phyloP scores from a whole-genome alignment of 2,113 vertebrate species.

The Colius striatus region DNA sequence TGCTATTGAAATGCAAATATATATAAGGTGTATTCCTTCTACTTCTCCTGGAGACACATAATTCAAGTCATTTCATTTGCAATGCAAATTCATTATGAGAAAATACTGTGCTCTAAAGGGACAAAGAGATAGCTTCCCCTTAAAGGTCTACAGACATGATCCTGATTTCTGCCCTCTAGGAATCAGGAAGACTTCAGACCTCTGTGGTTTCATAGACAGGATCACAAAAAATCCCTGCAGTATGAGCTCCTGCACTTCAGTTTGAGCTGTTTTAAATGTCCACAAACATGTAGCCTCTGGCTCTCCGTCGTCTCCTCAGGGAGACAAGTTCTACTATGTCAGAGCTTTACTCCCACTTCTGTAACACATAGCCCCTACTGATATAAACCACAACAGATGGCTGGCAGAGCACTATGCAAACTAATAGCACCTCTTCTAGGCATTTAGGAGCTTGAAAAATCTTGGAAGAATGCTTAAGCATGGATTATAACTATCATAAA shows the following conservation, averaged over 20 bases:
- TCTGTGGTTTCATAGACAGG: neutral
- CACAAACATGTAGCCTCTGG: neutral
- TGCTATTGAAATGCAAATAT: conserved; percentile 63
- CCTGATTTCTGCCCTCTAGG: neutral
- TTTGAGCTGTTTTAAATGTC: neutral
- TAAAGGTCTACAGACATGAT: neutral
- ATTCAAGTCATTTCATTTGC: conserved; percentile 29
- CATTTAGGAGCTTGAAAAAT: conserved; percentile 23
- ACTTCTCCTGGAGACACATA: neutral
- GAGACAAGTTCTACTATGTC: neutral
- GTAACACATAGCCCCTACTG: conserved; percentile 1
- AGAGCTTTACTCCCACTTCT: conserved; percentile 17
- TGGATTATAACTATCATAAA: neutral
- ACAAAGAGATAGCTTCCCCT: neutral
- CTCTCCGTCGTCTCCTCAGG: neutral
- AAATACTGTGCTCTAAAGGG: neutral
- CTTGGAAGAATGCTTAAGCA: neutral
- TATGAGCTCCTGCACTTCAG: neutral
- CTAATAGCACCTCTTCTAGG: conserved; percentile 12
- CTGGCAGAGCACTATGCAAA: conserved; percentile 26
- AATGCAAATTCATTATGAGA: conserved; percentile 22
- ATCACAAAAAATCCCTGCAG: neutral
- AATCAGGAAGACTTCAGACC: neutral
- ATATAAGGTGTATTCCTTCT: conserved; percentile 22
- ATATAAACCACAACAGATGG: conserved; percentile 57